Evolutionary conservation across 2,888 invertebrate species (phyloP).

Genomic region (Rotaria socialis): DNA sequence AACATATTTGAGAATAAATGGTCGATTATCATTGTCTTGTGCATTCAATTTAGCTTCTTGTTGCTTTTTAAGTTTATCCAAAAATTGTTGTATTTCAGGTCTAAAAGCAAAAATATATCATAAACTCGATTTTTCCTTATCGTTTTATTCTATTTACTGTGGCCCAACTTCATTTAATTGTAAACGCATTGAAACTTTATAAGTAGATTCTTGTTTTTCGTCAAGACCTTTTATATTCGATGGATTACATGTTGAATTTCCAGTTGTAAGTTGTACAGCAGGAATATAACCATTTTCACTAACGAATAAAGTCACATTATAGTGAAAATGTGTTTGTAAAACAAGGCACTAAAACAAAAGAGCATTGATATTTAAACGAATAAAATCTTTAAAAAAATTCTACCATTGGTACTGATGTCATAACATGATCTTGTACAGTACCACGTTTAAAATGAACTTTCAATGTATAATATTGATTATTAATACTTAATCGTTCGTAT

Average conservation of each 20-base stretch:
- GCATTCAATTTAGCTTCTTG: slow-evolving; percentile 15
- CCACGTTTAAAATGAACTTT: slow-evolving; percentile 24
- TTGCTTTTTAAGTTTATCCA: slow-evolving; percentile 4
- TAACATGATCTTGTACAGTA: slow-evolving; percentile 22
- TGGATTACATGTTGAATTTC: slow-evolving; percentile 4
- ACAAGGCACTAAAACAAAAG: background rate
- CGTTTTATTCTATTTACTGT: background rate
- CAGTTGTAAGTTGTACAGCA: background rate
- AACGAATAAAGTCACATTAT: background rate
- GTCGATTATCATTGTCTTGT: slow-evolving; percentile 20
- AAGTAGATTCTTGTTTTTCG: background rate
- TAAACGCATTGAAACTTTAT: background rate
- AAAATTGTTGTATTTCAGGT: slow-evolving; percentile 31
- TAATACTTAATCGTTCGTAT: background rate
- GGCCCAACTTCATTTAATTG: slow-evolving; percentile 22
- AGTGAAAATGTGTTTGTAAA: slow-evolving; percentile 1
- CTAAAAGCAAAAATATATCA: background rate
- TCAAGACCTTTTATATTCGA: background rate
- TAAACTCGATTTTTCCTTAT: background rate
- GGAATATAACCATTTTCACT: slow-evolving; percentile 29
- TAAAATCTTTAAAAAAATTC: background rate
- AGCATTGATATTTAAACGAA: background rate
- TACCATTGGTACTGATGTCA: slow-evolving; percentile 33
- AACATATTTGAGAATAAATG: slow-evolving; percentile 32
- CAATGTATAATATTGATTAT: background rate